Percentiles rank a stretch among this genome's conserved stretches.
phyloP scores from a whole-genome alignment of 1,140 invertebrate genomes.

The Sitodiplosis mosellana region DNA sequence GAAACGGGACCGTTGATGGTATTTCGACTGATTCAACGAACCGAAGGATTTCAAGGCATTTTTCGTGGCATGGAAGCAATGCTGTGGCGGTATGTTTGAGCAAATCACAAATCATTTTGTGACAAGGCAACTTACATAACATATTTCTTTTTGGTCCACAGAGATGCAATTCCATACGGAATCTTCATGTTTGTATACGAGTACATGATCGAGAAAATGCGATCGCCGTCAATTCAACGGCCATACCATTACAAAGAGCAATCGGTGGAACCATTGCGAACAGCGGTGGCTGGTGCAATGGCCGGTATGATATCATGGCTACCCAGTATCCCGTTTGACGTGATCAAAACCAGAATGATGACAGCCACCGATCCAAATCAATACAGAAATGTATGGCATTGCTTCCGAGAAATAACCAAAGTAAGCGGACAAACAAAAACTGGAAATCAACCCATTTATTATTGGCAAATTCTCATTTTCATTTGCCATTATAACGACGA shows the following conservation, averaged over 20 bases:
- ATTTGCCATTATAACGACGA: too few species aligned
- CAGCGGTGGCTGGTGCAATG: slow-evolving; percentile 18
- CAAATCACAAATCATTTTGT: slow-evolving; percentile 2
- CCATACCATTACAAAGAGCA: background rate
- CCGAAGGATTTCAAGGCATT: slow-evolving; percentile 33
- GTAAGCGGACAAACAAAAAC: slow-evolving; percentile 11
- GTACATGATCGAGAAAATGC: slow-evolving; percentile 6
- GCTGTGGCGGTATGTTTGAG: slow-evolving; percentile 26
- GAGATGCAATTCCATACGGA: slow-evolving; percentile 41
- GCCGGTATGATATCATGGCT: slow-evolving; percentile 49
- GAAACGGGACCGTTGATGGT: background rate
- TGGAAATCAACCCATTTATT: background rate
- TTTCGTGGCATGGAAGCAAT: slow-evolving; percentile 38
- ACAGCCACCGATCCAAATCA: slow-evolving; percentile 31
- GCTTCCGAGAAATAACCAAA: slow-evolving; percentile 29
- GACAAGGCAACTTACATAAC: background rate
- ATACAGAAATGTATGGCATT: slow-evolving; percentile 19
- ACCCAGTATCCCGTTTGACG: slow-evolving; percentile 49
- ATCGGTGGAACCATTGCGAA: background rate
- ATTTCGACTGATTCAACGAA: slow-evolving; percentile 23
- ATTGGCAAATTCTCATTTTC: too few species aligned
- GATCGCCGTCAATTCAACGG: background rate
- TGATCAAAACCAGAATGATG: slow-evolving; percentile 57
- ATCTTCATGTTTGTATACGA: slow-evolving; percentile 44
- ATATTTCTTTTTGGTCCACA: slow-evolving; percentile 10